Percentiles rank a stretch among this genome's conserved stretches.
Evolutionary conservation across 2,888 invertebrate genomes (phyloP).

Genomic region (Panopea generosa): DNA sequence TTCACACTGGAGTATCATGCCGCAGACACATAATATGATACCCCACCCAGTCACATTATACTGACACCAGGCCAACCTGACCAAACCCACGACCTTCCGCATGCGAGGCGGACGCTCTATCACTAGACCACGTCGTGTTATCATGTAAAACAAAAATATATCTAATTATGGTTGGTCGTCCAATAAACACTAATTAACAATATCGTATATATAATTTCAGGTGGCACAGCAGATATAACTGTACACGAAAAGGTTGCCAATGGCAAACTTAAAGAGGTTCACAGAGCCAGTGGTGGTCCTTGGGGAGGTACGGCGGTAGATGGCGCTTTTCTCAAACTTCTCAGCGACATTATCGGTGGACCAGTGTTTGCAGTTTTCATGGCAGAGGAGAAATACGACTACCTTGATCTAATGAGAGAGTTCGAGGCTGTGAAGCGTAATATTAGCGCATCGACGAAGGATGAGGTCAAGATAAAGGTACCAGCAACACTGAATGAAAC

Average conservation of each 20-base stretch:
- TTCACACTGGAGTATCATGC: too few relatives aligned
- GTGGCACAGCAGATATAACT: slow-evolving; percentile 62
- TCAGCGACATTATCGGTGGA: slow-evolving; percentile 49
- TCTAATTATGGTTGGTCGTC: background rate
- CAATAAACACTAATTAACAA: too few relatives aligned
- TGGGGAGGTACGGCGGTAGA: slow-evolving; percentile 62
- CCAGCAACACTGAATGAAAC: slow-evolving; percentile 45
- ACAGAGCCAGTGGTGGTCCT: slow-evolving; percentile 58
- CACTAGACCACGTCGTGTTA: background rate
- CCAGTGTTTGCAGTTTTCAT: slow-evolving; percentile 36
- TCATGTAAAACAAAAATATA: background rate
- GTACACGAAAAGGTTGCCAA: slow-evolving; percentile 54
- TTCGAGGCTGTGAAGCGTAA: slow-evolving; percentile 56
- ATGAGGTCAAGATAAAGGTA: slow-evolving; percentile 39
- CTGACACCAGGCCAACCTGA: too few relatives aligned
- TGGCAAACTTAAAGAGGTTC: slow-evolving; percentile 54
- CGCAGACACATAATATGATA: too few relatives aligned
- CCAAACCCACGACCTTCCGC: too few relatives aligned
- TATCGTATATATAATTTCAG: too few relatives aligned
- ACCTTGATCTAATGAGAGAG: slow-evolving; percentile 54
- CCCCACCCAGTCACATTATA: too few relatives aligned
- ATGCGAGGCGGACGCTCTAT: too few relatives aligned
- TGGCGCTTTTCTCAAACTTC: slow-evolving; percentile 25
- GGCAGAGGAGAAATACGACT: slow-evolving; percentile 42
- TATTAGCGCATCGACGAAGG: slow-evolving; percentile 25